phyloP scores from a whole-genome alignment of 2,113 vertebrate species.

The Gila orcuttii region DNA sequence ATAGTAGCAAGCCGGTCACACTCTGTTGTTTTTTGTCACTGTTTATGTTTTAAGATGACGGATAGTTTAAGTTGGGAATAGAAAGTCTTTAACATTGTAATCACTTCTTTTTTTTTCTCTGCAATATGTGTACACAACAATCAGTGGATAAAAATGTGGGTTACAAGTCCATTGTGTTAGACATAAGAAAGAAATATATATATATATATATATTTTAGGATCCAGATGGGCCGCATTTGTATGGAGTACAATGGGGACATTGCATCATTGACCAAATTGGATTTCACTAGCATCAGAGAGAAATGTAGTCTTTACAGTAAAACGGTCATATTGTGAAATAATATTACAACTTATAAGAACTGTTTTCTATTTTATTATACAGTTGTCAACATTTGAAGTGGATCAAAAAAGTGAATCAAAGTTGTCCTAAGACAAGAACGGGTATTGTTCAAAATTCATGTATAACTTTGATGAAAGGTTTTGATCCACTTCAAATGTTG shows the following conservation, averaged over 20 bases:
- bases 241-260: conserved; percentile 60
- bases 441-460: too few species aligned
- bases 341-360: neutral
- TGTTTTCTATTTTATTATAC: neutral
- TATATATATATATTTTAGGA: conserved; percentile 56
- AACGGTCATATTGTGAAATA: neutral
- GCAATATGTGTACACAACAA: conserved; percentile 11
- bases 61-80: conserved; percentile 31
- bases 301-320: neutral
- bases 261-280: conserved; percentile 60
- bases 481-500: too few species aligned
- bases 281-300: conserved; percentile 58
- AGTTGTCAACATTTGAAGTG: too few species aligned
- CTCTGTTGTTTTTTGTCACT: conserved; percentile 48
- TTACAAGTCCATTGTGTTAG: conserved; percentile 33
- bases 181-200: conserved; percentile 48
- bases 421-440: too few species aligned
- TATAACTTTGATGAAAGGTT: too few species aligned
- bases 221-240: conserved; percentile 72
- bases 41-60: conserved; percentile 25
- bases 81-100: conserved; percentile 10
- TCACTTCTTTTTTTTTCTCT: neutral
- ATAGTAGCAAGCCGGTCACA: conserved; percentile 48
- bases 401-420: too few species aligned
- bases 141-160: conserved; percentile 40